phyloP scores from a whole-genome alignment of 2,113 vertebrate genomes.

The Alethe castanea region DNA sequence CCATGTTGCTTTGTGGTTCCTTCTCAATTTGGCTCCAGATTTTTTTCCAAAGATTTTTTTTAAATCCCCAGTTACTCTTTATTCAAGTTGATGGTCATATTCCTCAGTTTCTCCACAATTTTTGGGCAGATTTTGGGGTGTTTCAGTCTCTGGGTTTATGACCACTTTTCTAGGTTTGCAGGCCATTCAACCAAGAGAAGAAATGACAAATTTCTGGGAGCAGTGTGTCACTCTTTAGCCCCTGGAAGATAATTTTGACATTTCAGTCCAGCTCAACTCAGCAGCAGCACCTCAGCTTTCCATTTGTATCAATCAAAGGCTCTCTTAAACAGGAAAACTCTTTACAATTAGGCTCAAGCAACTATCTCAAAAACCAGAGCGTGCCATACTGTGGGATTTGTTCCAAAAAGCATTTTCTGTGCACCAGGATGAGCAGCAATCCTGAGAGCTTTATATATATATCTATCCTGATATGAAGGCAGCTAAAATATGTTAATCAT shows the following conservation, averaged over 20 bases:
- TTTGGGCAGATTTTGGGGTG: background rate
- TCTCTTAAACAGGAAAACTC: background rate
- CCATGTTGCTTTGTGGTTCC: rapidly evolving
- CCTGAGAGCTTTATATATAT: background rate
- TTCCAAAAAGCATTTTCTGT: background rate
- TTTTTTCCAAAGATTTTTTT: background rate
- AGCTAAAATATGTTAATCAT: background rate
- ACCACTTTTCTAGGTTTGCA: background rate
- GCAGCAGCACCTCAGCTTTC: background rate
- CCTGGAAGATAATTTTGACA: background rate
- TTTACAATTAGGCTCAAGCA: background rate
- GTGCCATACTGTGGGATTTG: background rate
- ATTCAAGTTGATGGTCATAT: background rate
- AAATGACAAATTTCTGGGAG: background rate
- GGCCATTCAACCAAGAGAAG: background rate
- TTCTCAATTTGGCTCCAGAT: background rate
- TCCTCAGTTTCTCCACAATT: background rate
- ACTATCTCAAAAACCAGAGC: background rate
- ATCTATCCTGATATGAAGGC: background rate
- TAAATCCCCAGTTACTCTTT: background rate
- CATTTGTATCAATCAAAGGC: background rate
- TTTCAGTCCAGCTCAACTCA: background rate
- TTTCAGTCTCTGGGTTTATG: background rate
- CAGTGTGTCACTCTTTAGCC: background rate
- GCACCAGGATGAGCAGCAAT: background rate